These are phyloP conservation scores for Progne subis DNA, from an alignment of 2,113 vertebrate species.

Conservation along the genomic window DNA sequence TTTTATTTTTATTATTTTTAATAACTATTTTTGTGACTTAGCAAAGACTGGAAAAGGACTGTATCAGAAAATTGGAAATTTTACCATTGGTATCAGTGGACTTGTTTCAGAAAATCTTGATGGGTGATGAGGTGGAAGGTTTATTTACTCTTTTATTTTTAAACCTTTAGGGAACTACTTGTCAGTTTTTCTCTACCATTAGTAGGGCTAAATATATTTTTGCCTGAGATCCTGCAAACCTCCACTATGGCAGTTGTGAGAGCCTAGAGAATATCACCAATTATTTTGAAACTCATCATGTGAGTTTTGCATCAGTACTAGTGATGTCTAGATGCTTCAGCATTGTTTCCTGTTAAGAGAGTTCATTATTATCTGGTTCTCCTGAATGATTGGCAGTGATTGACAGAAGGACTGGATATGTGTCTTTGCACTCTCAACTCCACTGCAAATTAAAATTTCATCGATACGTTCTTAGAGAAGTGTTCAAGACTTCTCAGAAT, in stretches of 20 bases:
- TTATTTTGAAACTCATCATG: background rate
- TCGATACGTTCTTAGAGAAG: background rate
- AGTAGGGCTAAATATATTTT: background rate
- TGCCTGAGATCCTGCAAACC: background rate
- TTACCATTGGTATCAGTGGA: background rate
- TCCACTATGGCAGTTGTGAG: background rate
- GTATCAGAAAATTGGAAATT: background rate
- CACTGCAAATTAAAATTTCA: background rate
- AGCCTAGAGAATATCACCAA: background rate
- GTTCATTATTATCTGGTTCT: background rate
- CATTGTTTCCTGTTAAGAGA: background rate
- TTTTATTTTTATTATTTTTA: background rate
- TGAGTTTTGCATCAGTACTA: background rate
- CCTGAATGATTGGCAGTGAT: background rate
- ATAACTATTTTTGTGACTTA: background rate
- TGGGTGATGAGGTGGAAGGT: background rate
- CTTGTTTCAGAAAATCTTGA: background rate
- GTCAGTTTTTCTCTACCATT: background rate
- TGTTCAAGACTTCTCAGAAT: background rate
- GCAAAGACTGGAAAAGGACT: fast-evolving
- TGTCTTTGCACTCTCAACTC: background rate
- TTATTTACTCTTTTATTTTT: background rate
- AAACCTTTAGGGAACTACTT: background rate
- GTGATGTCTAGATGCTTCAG: background rate
- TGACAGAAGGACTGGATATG: background rate